phyloP scores from a whole-genome alignment of 2,113 vertebrate species.

The Bolborhynchus lineola region DNA sequence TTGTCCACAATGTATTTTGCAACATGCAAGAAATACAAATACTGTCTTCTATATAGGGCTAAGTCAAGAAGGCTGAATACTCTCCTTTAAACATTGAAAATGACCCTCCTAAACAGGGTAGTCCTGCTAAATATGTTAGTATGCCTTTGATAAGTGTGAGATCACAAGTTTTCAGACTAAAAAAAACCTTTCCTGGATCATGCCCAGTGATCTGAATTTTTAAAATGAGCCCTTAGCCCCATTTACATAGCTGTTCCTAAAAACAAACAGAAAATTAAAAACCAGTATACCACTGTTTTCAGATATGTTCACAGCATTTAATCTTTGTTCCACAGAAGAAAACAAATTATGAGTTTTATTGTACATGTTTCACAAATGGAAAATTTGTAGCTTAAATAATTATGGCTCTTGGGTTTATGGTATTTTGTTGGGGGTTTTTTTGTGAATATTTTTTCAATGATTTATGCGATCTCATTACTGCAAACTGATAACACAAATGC shows the following conservation, averaged over 20 bases:
- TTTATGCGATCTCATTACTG: not conserved
- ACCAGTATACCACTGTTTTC: not conserved
- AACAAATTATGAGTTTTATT: not conserved
- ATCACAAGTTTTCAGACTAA: not conserved
- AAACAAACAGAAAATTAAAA: not conserved
- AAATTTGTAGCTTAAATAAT: not conserved
- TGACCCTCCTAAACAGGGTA: not conserved
- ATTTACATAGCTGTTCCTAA: not conserved
- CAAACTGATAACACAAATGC: not conserved
- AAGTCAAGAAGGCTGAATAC: not conserved
- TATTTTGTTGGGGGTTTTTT: not conserved
- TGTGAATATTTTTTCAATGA: not conserved
- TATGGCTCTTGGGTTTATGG: not conserved
- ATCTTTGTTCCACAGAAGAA: not conserved
- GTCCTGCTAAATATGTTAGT: not conserved
- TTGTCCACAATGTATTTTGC: not conserved
- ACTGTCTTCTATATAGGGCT: not conserved
- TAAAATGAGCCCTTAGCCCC: not conserved
- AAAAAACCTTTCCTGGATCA: not conserved
- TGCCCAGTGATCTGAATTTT: not conserved
- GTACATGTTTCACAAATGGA: not conserved
- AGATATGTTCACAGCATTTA: not conserved
- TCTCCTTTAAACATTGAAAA: not conserved
- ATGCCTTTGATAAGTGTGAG: not conserved
- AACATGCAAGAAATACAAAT: not conserved